Percentiles rank a stretch among this genome's conserved stretches.
These are phyloP conservation scores for Centropristis striata DNA, from an alignment of 2,113 vertebrate species.

Conservation along the genomic window DNA sequence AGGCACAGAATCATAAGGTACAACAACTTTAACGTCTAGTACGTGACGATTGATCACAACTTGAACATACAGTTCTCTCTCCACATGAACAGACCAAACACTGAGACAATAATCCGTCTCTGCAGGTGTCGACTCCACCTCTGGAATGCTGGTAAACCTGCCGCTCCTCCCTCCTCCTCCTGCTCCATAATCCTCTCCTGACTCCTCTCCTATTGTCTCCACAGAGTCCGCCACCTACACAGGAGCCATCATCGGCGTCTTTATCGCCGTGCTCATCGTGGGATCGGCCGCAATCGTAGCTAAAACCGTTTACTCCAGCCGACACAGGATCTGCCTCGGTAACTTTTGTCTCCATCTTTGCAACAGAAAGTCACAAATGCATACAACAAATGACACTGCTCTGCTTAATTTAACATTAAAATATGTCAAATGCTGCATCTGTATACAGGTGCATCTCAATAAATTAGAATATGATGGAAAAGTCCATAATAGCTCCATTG, in stretches of 20 bases:
- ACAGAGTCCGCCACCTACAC: constrained; percentile 72
- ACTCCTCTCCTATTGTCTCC: constrained; percentile 14
- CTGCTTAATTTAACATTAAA: not conserved
- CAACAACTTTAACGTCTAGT: not conserved
- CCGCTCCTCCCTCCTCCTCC: constrained; percentile 28
- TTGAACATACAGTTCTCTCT: not conserved
- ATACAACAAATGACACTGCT: not conserved
- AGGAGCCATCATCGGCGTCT: constrained; percentile 79
- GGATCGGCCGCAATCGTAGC: constrained; percentile 68
- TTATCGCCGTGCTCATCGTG: constrained; percentile 79
- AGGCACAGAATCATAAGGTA: too few relatives aligned
- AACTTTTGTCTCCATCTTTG: constrained; percentile 23
- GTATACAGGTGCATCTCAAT: too few relatives aligned
- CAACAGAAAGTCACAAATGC: not conserved
- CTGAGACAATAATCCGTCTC: constrained; percentile 4
- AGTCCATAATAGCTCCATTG: too few relatives aligned
- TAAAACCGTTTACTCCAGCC: constrained; percentile 69
- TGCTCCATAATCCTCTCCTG: not conserved
- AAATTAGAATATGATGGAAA: too few relatives aligned
- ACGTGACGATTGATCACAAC: too few relatives aligned
- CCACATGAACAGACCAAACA: not conserved
- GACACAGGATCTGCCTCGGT: constrained; percentile 84
- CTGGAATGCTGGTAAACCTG: constrained; percentile 72
- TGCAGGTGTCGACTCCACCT: constrained; percentile 16
- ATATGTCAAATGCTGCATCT: too few relatives aligned